Conservation (phyloP, 2,888 invertebrate species). For the Drosophila siamana region DNA sequence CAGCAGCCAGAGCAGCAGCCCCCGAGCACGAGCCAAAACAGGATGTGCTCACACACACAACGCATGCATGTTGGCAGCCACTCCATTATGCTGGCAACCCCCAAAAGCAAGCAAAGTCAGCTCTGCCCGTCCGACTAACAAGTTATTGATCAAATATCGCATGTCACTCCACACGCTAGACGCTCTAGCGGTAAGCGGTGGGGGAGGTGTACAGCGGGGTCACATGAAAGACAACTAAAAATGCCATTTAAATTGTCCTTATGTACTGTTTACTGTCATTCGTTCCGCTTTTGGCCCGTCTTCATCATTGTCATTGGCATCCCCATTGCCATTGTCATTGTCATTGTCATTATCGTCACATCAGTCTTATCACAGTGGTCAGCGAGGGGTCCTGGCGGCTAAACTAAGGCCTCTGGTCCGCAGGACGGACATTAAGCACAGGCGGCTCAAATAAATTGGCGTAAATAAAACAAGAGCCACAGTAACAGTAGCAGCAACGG, state of each 20-base stretch:
- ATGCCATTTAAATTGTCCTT: slow-evolving; percentile 78
- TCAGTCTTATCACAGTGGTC: slow-evolving; percentile 40
- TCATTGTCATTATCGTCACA: slow-evolving; percentile 36
- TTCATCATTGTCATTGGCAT: slow-evolving; percentile 34
- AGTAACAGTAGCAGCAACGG: no score
- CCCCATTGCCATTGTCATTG: slow-evolving; percentile 29
- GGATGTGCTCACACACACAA: slow-evolving; percentile 30
- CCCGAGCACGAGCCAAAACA: slow-evolving; percentile 48
- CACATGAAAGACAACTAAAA: slow-evolving; percentile 73
- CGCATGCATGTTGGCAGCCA: slow-evolving; percentile 13
- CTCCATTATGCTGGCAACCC: slow-evolving; percentile 50
- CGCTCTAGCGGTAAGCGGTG: no score
- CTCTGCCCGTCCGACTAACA: slow-evolving; percentile 24
- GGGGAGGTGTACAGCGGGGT: neutral
- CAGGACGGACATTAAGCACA: slow-evolving; percentile 61
- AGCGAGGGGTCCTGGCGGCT: neutral
- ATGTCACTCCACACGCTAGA: slow-evolving; percentile 55
- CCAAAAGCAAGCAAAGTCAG: slow-evolving; percentile 18
- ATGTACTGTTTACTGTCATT: slow-evolving; percentile 74
- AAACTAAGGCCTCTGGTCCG: neutral
- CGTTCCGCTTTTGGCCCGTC: no score
- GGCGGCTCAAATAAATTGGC: slow-evolving; percentile 63
- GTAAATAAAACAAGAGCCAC: slow-evolving; percentile 43
- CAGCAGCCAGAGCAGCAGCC: slow-evolving; percentile 3
- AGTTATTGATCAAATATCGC: slow-evolving; percentile 79